Evolutionary conservation across 2,888 invertebrate species (phyloP), one percentile per base, ranked within the genome.

Genomic region (Pandemis cinnamomeana): DNA sequence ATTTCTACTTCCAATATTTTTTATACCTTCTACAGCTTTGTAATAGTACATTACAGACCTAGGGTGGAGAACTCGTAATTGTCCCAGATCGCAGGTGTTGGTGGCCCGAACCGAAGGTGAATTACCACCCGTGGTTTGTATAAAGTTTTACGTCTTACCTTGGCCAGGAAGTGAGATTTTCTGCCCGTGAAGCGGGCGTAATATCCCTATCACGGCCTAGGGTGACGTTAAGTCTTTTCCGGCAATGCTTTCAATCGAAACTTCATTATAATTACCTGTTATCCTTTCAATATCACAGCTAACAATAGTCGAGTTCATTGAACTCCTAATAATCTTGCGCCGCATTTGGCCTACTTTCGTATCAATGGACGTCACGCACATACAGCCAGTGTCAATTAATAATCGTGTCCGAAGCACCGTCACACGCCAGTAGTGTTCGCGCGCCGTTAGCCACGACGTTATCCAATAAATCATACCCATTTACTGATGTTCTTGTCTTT

Each of bases 351-450:
- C 53, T 67, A 67, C 27, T 55, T 67, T 41, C 36, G 36, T 66
- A 88, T 88, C 87, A 88, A 88, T 87, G 87, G 84, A 82, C 81
- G 89, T 86, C 89, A 83, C 80, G 80, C 81, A 82, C 86, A 86
- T 80, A 81, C 78, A 77, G 80, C 81, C 80, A 82, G 79, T 83
- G 87, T 85, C 89, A 87, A 88, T 88, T 89, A 88, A 87, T 87
- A 83, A 84, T 80, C 81, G 81, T 84, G 87, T 83, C 83, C 79
- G 71, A 80, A 75, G 78, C 84, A 82, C 78, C 78, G 80, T 80
- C 77, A 78, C 83, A 78, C 80, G 77, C 81, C 80, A 82, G 78
- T 79, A 78, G 80, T 78, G 77, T 79, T 68, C 72, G 55, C 76
- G 75, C 46, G 51, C 71, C 71, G 61, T 71, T 75, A 76, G 76